Evolutionary conservation across 2,113 vertebrate species (phyloP), one percentile per base, ranked within the genome.

Genomic region (Podilymbus podiceps): DNA sequence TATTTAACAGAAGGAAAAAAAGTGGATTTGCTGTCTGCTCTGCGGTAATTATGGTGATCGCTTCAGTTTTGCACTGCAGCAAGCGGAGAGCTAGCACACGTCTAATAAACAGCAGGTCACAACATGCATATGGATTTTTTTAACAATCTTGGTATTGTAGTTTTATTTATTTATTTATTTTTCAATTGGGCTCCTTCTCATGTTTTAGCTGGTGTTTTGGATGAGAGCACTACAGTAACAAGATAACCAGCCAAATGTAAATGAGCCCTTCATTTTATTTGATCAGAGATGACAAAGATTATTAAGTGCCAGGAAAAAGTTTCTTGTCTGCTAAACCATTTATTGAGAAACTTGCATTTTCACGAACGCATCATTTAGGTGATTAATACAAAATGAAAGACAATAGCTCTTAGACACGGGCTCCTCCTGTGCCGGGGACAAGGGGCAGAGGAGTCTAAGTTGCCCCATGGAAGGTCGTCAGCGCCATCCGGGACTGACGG

Each of bases 181-280:
- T 72, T 87, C 79, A 40, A 47, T 25, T 73, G 27, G 64, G 25
- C n/a, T 84, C 69, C 72, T 72, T 56, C 76, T 92, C 44, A 7
- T 42, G 59, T 86, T 87, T 64, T 52, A 69, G 68, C 53, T 53
- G 49, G 44, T 31, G 27, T 56, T 92, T 78, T 23, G 71, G 68
- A 75, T 3, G 11, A 82, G 69, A 69, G 59, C 0, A 0, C 42
- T 63, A 23, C 33, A 42, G 50, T 56, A 92, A 46, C 53, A n/a
- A 82, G 72, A 87, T 31, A 86, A 89, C 19, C 47, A 80, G 80
- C 64, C 55, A 66, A 62, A 82, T 55, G 63, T 77, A 92, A 92
- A 75, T 3, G 40, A 90, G 53, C 52, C 50, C 35, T 82, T 75
- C 7, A 66, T 69, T 88, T 66, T 55, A 52, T 62, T 85, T 85